A percentile compares a stretch with the other conserved stretches of the same genome.
phyloP scores from a whole-genome alignment of 2,888 invertebrate genomes.

The Brachyptera risi region DNA sequence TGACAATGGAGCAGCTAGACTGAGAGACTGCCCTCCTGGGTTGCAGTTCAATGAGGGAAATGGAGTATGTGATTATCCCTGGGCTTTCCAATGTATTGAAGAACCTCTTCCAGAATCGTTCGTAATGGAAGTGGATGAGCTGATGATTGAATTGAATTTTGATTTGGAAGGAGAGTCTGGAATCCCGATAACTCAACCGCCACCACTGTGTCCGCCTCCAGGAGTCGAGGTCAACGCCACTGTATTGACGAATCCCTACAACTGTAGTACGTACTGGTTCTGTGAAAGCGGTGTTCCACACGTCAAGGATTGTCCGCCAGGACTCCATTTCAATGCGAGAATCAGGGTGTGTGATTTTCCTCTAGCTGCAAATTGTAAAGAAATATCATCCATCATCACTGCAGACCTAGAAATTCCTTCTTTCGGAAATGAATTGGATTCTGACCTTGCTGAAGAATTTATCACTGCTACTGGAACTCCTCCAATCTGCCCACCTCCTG shows the following conservation, averaged over 20 bases:
- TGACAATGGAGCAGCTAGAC: conserved; percentile 7
- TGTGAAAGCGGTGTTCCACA: conserved; percentile 13
- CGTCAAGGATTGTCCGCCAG: conserved; percentile 14
- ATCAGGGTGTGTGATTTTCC: conserved; percentile 8
- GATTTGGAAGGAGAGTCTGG: too few relatives aligned
- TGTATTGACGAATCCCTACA: conserved; percentile 11
- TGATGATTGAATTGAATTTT: too few relatives aligned
- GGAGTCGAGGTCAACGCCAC: background rate
- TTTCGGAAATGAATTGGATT: too few relatives aligned
- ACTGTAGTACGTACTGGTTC: conserved; percentile 18
- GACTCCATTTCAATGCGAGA: conserved; percentile 5
- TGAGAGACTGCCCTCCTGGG: background rate
- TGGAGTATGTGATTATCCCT: background rate
- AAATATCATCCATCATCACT: background rate
- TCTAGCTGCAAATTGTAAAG: background rate
- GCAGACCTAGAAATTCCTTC: background rate
- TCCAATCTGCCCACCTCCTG: conserved; percentile 1
- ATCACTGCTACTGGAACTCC: too few relatives aligned
- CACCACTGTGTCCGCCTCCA: conserved; percentile 1
- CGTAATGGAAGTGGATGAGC: too few relatives aligned
- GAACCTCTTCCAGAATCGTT: too few relatives aligned
- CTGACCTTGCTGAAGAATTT: too few relatives aligned
- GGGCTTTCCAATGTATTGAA: background rate
- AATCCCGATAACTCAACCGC: background rate
- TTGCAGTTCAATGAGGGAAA: background rate